phyloP scores from a whole-genome alignment of 35 echinoderm and acorn worm species.

The Hemicentrotus pulcherrimus region DNA sequence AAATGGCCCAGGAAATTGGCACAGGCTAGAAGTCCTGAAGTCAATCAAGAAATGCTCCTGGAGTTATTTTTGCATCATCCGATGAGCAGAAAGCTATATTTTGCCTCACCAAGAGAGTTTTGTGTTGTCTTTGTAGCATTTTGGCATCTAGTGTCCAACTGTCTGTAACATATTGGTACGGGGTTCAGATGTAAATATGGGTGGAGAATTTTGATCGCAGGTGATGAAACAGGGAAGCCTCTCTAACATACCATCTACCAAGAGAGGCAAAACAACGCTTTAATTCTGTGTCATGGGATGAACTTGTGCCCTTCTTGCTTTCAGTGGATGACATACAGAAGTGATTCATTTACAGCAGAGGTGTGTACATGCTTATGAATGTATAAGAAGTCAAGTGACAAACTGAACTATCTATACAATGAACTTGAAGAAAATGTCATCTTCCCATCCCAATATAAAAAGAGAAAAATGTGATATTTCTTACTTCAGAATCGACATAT shows the following conservation, averaged over 20 bases:
- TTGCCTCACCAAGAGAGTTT: not conserved
- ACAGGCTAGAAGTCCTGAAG: not conserved
- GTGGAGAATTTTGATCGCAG: not conserved
- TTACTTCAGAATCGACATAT: not conserved
- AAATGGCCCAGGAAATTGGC: constrained; percentile 2
- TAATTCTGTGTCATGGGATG: too few relatives aligned
- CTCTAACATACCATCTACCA: too few relatives aligned
- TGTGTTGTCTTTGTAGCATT: not conserved
- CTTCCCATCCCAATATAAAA: not conserved
- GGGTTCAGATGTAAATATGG: not conserved
- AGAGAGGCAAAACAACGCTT: too few relatives aligned
- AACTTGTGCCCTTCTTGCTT: too few relatives aligned
- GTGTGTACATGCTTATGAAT: not conserved
- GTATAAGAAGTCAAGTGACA: not conserved
- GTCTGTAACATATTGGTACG: not conserved
- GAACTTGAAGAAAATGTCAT: not conserved
- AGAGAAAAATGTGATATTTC: not conserved
- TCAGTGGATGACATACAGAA: too few relatives aligned
- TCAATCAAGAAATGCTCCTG: not conserved
- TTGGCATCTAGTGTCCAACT: not conserved
- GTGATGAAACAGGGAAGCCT: too few relatives aligned
- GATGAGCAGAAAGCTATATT: not conserved
- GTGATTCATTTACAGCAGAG: too few relatives aligned
- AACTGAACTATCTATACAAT: not conserved
- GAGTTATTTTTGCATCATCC: constrained; percentile 7